Conservation (phyloP, 2,797 vertebrate species). For the Adrianichthys oophorus region DNA sequence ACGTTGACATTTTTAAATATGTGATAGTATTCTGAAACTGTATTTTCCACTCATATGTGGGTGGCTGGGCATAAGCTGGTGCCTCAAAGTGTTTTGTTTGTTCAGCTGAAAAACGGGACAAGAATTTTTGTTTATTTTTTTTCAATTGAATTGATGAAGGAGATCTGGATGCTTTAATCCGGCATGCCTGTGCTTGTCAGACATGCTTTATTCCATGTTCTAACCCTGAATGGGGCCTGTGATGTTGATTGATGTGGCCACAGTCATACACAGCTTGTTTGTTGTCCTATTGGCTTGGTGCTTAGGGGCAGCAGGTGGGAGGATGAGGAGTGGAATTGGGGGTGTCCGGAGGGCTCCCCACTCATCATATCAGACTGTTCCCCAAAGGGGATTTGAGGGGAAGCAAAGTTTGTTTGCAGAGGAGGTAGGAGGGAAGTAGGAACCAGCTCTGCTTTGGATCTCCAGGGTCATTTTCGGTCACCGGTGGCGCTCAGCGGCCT, state of each 20-base stretch:
- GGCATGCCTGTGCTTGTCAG: conserved; percentile 59
- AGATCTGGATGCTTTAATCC: conserved; percentile 47
- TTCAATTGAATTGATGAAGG: conserved; percentile 52
- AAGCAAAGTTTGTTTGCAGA: conserved; percentile 55
- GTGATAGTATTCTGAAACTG: neutral
- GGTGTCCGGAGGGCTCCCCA: conserved; percentile 34
- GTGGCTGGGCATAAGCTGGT: conserved; percentile 9
- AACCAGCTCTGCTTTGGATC: conserved; percentile 23
- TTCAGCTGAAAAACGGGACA: conserved; percentile 4
- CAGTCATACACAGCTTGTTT: conserved; percentile 47
- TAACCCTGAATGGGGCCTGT: conserved; percentile 58
- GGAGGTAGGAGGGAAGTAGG: conserved; percentile 42
- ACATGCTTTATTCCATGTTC: conserved; percentile 63
- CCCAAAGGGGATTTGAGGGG: conserved; percentile 27
- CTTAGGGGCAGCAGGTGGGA: conserved; percentile 37
- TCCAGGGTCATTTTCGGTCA: conserved; percentile 49
- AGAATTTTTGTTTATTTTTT: neutral
- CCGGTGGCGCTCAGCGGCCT: conserved; percentile 33
- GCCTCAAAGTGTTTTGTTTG: conserved; percentile 35
- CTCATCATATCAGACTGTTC: conserved; percentile 53
- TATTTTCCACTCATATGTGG: conserved; percentile 25
- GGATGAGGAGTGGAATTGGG: conserved; percentile 2
- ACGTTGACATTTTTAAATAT: too few relatives aligned
- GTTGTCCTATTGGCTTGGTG: conserved; percentile 48
- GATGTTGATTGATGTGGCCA: conserved; percentile 72